These are phyloP conservation scores for Heliconius sara DNA, from an alignment of 2,888 invertebrate genomes.

Conservation along the genomic window DNA sequence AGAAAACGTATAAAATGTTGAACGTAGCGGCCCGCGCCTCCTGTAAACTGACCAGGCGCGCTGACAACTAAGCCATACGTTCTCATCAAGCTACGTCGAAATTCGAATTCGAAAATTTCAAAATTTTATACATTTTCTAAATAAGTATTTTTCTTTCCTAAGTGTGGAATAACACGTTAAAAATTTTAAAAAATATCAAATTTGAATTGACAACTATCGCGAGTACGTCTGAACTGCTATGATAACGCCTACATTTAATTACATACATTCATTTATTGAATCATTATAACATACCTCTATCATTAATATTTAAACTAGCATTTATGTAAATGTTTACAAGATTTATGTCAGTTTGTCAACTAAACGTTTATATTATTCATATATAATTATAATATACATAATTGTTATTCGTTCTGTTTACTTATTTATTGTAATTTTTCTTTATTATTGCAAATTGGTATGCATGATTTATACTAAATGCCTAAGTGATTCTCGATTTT, in stretches of 20 bases:
- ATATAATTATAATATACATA: constrained; percentile 15
- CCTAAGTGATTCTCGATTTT: not conserved
- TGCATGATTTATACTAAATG: not conserved
- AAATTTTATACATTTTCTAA: too few species aligned
- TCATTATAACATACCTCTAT: constrained; percentile 5
- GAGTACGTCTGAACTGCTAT: not conserved
- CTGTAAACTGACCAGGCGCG: too few species aligned
- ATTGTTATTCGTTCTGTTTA: not conserved
- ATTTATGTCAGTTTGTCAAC: constrained; percentile 10
- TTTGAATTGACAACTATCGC: not conserved
- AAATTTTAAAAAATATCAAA: not conserved
- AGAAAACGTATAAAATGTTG: too few species aligned
- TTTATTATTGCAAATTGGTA: not conserved
- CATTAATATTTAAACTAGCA: constrained; percentile 4
- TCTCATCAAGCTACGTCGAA: too few species aligned
- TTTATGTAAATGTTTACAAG: constrained; percentile 15
- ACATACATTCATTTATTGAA: not conserved
- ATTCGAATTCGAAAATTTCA: too few species aligned
- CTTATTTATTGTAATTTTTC: not conserved
- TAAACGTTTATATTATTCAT: not conserved
- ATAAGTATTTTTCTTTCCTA: too few species aligned
- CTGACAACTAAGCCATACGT: too few species aligned
- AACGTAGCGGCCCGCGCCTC: too few species aligned
- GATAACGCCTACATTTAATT: not conserved
- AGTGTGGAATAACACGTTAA: too few species aligned